phyloP scores from a whole-genome alignment of 2,113 vertebrate species.

The Empidonax traillii region DNA sequence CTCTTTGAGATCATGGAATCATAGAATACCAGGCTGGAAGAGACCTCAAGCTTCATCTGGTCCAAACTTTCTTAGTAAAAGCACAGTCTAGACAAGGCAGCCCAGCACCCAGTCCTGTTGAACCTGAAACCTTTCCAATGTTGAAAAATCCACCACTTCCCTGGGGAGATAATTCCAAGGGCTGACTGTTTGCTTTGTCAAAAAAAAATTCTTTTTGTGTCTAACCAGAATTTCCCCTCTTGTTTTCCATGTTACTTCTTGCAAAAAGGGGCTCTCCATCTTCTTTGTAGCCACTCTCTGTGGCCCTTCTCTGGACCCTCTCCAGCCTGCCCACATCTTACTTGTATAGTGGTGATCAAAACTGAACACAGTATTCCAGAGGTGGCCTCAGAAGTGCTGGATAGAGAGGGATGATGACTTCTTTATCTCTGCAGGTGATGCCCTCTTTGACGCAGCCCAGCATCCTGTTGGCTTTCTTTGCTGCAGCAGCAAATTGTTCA shows the following conservation, averaged over 20 bases:
- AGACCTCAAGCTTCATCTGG: neutral
- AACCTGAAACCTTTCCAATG: accelerated
- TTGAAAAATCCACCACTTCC: neutral
- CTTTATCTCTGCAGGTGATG: neutral
- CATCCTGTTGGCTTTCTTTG: neutral
- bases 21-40: neutral
- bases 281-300: neutral
- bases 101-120: neutral
- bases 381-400: neutral
- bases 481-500: neutral
- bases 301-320: neutral
- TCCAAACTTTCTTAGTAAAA: neutral
- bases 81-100: neutral
- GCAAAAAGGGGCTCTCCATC: neutral
- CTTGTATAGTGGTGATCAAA: neutral
- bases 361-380: neutral
- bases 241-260: neutral
- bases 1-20: neutral
- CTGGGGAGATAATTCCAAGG: neutral
- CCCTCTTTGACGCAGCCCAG: neutral
- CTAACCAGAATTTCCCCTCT: neutral
- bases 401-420: accelerated
- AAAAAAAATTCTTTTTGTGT: neutral
- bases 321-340: neutral
- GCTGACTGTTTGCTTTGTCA: no score